These are phyloP conservation scores for Pristiophorus japonicus DNA, from an alignment of 2,113 vertebrate genomes.

Conservation along the genomic window DNA sequence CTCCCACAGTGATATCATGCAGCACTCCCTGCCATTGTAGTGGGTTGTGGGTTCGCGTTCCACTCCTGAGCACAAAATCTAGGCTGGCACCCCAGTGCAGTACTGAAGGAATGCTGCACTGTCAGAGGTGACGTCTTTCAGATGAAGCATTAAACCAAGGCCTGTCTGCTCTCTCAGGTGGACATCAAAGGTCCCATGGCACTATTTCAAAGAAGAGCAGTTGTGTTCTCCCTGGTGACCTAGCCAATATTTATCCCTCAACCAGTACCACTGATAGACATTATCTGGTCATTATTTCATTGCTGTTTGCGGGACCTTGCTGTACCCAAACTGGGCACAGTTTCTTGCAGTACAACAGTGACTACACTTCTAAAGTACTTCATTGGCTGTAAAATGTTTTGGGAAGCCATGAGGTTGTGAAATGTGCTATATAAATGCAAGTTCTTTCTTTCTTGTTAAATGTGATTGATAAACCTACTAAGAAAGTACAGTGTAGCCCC, in stretches of 20 bases:
- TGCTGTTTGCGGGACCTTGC: neutral
- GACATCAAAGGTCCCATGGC: neutral
- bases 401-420: neutral
- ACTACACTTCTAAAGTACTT: neutral
- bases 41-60: neutral
- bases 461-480: neutral
- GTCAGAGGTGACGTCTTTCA: neutral
- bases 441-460: neutral
- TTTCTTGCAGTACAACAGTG: neutral
- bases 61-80: neutral
- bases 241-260: neutral
- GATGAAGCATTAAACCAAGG: neutral
- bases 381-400: neutral
- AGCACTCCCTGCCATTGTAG: neutral
- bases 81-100: neutral
- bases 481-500: neutral
- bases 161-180: neutral
- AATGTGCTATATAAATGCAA: no score
- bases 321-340: neutral
- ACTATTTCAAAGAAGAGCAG: neutral
- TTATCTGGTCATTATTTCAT: neutral
- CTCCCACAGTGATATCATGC: neutral
- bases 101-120: neutral
- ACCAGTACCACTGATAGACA: neutral
- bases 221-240: neutral